Conservation (phyloP, 2,888 invertebrate species). For the Suillia variegata region DNA sequence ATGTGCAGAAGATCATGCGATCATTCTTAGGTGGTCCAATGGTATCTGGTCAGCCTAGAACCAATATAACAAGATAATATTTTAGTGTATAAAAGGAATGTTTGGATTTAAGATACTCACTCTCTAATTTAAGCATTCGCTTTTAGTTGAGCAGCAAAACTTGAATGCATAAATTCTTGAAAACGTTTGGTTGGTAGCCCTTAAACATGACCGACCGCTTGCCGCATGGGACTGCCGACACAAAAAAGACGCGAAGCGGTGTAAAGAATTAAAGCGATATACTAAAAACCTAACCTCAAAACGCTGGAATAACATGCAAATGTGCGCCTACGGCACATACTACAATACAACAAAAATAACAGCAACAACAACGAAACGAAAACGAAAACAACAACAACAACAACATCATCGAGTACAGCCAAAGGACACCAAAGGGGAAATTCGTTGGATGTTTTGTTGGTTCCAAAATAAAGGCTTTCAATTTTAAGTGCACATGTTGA, state of each 20-base stretch:
- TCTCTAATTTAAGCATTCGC: no score
- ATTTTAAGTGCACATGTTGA: not conserved
- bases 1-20: no score
- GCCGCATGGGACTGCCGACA: no score
- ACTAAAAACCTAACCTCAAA: not conserved
- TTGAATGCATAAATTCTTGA: no score
- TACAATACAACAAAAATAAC: not conserved
- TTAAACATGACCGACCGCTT: not conserved
- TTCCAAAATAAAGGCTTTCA: not conserved
- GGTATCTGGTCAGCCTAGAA: no score
- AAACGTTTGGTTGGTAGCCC: no score
- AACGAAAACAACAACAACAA: not conserved
- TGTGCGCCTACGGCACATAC: not conserved
- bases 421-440: not conserved
- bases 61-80: no score
- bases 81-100: no score
- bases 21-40: no score
- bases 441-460: not conserved
- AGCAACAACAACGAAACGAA: no score
- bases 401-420: not conserved
- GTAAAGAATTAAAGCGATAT: constrained; percentile 3
- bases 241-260: not conserved
- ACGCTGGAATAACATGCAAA: constrained; percentile 2
- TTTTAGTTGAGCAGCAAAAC: no score
- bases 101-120: no score